These are phyloP conservation scores for Camarhynchus parvulus DNA, from an alignment of 2,113 vertebrate genomes.

Conservation along the genomic window DNA sequence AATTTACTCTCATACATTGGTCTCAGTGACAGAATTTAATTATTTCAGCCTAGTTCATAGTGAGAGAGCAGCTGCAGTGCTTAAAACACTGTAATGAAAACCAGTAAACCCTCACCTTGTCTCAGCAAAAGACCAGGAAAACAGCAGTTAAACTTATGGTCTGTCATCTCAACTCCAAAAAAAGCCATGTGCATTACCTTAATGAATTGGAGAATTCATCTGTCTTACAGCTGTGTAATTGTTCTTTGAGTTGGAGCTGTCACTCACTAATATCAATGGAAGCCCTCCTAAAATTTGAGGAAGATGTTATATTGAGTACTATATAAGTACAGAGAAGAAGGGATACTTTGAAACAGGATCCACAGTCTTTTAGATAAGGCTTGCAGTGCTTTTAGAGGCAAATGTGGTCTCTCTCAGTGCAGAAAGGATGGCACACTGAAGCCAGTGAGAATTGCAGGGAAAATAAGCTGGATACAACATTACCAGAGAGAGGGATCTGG, in stretches of 20 bases:
- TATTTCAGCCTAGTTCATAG: constrained; percentile 28
- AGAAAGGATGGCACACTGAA: not conserved
- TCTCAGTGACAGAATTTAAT: constrained; percentile 52
- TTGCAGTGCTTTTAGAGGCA: not conserved
- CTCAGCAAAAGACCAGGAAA: not conserved
- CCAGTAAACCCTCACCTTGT: constrained; percentile 12
- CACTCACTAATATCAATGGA: not conserved
- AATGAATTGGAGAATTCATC: not conserved
- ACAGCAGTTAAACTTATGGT: not conserved
- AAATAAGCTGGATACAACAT: not conserved
- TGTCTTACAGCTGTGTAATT: not conserved
- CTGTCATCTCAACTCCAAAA: not conserved
- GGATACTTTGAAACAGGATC: not conserved
- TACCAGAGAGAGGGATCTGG: not conserved
- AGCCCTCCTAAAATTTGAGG: not conserved
- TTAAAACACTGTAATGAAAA: constrained; percentile 46
- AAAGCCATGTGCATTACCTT: not conserved
- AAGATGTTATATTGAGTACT: not conserved
- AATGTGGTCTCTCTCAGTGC: accelerated
- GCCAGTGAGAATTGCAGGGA: not conserved
- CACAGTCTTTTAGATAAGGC: not conserved
- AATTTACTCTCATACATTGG: constrained; percentile 30
- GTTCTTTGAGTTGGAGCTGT: not conserved
- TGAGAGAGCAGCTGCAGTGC: not conserved
- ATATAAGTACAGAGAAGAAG: not conserved